Conservation (phyloP, 2,113 vertebrate species). For the Poeciliopsis occidentalis region DNA sequence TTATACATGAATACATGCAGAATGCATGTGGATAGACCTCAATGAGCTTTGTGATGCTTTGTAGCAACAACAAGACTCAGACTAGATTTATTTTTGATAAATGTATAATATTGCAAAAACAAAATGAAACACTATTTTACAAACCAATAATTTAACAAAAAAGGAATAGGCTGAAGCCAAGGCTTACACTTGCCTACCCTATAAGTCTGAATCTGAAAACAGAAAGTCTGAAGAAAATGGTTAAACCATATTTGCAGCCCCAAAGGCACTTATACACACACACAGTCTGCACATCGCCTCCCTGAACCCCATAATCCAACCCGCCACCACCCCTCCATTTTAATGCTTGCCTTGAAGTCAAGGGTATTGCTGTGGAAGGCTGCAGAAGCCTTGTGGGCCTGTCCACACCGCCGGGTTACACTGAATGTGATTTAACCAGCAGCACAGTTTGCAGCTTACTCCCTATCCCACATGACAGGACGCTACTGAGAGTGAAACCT, state of each 20-base stretch:
- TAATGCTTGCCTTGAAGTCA: conserved; percentile 74
- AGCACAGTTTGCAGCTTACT: conserved; percentile 63
- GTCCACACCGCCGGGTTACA: conserved; percentile 61
- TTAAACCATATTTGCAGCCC: conserved; percentile 56
- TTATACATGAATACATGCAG: too few species aligned
- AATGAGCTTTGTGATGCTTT: too few species aligned
- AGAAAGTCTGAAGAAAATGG: conserved; percentile 39
- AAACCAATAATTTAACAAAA: too few species aligned
- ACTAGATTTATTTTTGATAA: too few species aligned
- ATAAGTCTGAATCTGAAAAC: too few species aligned
- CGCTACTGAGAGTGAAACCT: conserved; percentile 55
- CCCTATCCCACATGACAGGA: conserved; percentile 68
- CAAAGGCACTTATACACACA: conserved; percentile 30
- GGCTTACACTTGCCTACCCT: too few species aligned
- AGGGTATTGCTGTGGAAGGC: conserved; percentile 64
- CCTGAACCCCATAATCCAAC: conserved; percentile 64
- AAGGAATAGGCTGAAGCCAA: too few species aligned
- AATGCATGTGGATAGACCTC: too few species aligned
- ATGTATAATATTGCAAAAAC: too few species aligned
- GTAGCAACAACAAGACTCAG: too few species aligned
- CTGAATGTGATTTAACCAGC: conserved; percentile 64
- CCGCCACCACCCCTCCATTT: conserved; percentile 67
- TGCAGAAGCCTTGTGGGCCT: conserved; percentile 68
- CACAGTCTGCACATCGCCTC: conserved; percentile 32
- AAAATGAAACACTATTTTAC: too few species aligned